Conservation (phyloP, 1,140 invertebrate genomes). For the Drosophila seguyi region DNA sequence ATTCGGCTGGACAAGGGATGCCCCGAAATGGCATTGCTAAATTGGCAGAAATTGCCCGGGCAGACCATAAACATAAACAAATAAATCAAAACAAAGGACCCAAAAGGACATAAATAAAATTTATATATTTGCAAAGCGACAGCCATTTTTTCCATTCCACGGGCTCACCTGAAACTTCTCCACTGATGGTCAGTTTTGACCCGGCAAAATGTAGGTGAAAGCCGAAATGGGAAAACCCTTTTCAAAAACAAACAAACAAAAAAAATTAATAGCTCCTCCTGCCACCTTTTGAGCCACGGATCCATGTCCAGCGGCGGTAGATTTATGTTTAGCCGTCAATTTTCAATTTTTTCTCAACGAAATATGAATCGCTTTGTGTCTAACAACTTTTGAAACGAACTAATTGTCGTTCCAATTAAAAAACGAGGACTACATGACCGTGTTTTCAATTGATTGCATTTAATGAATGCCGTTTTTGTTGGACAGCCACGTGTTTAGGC, state of each 20-base stretch:
- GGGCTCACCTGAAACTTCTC: slow-evolving; percentile 46
- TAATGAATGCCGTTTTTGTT: slow-evolving; percentile 15
- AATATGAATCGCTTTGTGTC: slow-evolving; percentile 17
- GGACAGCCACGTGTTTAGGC: slow-evolving; percentile 39
- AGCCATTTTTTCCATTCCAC: slow-evolving; percentile 41
- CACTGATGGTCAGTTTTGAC: slow-evolving; percentile 5
- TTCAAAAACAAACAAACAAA: slow-evolving; percentile 61
- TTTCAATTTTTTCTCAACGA: slow-evolving; percentile 46
- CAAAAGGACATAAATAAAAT: slow-evolving; percentile 53
- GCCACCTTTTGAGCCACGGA: neutral
- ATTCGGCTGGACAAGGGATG: slow-evolving; percentile 14
- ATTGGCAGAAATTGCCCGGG: slow-evolving; percentile 74
- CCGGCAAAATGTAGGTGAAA: slow-evolving; percentile 19
- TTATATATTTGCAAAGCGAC: slow-evolving; percentile 50
- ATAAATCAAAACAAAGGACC: slow-evolving; percentile 68
- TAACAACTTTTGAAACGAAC: slow-evolving; percentile 27
- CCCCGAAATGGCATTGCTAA: slow-evolving; percentile 57
- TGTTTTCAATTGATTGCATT: slow-evolving; percentile 37
- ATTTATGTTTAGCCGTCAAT: slow-evolving; percentile 64
- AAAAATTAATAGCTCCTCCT: slow-evolving; percentile 55
- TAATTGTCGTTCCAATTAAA: slow-evolving; percentile 57
- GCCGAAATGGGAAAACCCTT: slow-evolving; percentile 58
- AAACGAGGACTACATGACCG: slow-evolving; percentile 7
- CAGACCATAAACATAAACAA: slow-evolving; percentile 71
- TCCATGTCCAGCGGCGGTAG: slow-evolving; percentile 30